Evolutionary conservation across 2,888 invertebrate species (phyloP).

Genomic region (Chorisops tibialis): DNA sequence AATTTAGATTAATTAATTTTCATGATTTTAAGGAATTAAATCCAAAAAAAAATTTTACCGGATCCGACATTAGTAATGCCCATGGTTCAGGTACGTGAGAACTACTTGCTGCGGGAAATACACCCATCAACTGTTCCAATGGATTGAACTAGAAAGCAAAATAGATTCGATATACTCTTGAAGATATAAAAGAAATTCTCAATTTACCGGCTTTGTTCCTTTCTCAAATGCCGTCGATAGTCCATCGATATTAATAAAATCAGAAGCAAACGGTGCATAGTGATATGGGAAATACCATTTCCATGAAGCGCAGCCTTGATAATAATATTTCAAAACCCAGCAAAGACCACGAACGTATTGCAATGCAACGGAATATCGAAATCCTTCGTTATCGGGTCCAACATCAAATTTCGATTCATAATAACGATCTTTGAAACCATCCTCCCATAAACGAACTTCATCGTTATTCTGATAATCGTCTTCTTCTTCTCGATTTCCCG

Average conservation of each 20-base stretch:
- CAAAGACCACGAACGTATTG: slow-evolving; percentile 95
- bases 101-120: slow-evolving; percentile 96
- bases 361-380: slow-evolving; percentile 86
- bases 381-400: slow-evolving; percentile 68
- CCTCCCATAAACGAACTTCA: slow-evolving; percentile 91
- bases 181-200: slow-evolving; percentile 16
- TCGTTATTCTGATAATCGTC: slow-evolving; percentile 79
- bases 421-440: slow-evolving; percentile 97
- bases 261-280: slow-evolving; percentile 99
- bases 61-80: slow-evolving; percentile 89
- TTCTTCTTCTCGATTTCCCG: slow-evolving; percentile 53
- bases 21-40: slow-evolving; percentile 8
- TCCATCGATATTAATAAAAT: slow-evolving; percentile 88
- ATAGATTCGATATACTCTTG: not conserved
- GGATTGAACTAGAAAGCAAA: slow-evolving; percentile 75
- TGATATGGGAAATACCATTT: slow-evolving; percentile 99
- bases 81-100: slow-evolving; percentile 91
- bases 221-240: slow-evolving; percentile 83
- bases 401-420: slow-evolving; percentile 94
- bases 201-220: slow-evolving; percentile 79
- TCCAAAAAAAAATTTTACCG: slow-evolving; percentile 57
- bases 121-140: slow-evolving; percentile 98
- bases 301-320: slow-evolving; percentile 99
- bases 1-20: no score
- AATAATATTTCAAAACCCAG: slow-evolving; percentile 98